A percentile compares a stretch with the other conserved stretches of the same genome.
Conservation (phyloP, 2,888 invertebrate species). For the Entomobrya proxima region DNA sequence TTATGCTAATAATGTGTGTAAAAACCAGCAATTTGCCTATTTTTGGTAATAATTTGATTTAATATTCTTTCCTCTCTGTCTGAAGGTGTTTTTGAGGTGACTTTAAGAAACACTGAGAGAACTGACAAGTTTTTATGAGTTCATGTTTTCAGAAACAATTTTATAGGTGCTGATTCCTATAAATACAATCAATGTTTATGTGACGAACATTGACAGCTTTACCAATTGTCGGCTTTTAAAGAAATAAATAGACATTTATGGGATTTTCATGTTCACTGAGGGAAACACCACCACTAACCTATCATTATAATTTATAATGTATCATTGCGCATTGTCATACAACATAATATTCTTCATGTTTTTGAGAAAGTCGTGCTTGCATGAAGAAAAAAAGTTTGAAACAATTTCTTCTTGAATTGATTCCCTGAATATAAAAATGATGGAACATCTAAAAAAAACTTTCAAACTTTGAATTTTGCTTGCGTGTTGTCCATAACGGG, state of each 20-base stretch:
- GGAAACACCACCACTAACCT: background rate
- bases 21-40: background rate
- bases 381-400: too few species aligned
- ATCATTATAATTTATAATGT: background rate
- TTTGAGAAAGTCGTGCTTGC: too few species aligned
- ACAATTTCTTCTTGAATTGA: too few species aligned
- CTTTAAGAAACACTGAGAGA: background rate
- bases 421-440: too few species aligned
- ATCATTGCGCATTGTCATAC: too few species aligned
- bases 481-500: too few species aligned
- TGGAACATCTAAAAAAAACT: too few species aligned
- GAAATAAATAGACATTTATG: background rate
- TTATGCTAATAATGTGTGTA: background rate
- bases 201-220: background rate
- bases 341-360: too few species aligned
- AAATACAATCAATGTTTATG: background rate
- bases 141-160: background rate
- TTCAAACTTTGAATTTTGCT: too few species aligned
- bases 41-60: conserved; percentile 17
- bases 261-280: background rate
- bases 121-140: background rate
- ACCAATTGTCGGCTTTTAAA: background rate
- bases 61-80: too few species aligned
- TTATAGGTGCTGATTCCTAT: conserved; percentile 13
- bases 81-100: background rate